phyloP scores from a whole-genome alignment of 1,140 invertebrate genomes.

The Leptestheria dahalacensis region DNA sequence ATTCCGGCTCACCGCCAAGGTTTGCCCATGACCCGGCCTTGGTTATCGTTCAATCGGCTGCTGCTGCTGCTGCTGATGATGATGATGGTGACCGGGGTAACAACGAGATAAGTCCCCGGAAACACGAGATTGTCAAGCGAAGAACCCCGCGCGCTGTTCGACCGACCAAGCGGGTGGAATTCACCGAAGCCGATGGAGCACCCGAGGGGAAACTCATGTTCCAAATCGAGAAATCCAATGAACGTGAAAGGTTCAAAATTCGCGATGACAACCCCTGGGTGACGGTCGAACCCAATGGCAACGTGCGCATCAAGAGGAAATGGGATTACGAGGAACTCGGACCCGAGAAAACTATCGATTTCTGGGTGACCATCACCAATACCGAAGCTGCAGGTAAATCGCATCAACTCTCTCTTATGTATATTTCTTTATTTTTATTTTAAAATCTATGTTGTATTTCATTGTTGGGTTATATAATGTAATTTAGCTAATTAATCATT shows the following conservation, averaged over 20 bases:
- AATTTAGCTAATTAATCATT: too few species aligned
- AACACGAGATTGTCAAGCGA: conserved; percentile 55
- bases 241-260: conserved; percentile 83
- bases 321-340: conserved; percentile 92
- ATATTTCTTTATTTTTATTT: background rate
- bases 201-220: conserved; percentile 74
- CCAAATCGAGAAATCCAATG: conserved; percentile 77
- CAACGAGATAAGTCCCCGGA: conserved; percentile 3
- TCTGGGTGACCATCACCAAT: conserved; percentile 88
- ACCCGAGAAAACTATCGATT: conserved; percentile 90
- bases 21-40: conserved; percentile 31
- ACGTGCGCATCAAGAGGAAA: conserved; percentile 83
- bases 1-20: conserved; percentile 34
- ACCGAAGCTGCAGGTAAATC: conserved; percentile 66
- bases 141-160: conserved; percentile 71
- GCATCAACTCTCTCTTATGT: too few species aligned
- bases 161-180: conserved; percentile 80
- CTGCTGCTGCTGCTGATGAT: conserved; percentile 20
- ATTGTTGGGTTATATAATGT: too few species aligned
- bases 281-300: conserved; percentile 75
- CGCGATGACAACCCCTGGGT: conserved; percentile 87
- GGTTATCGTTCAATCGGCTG: conserved; percentile 20
- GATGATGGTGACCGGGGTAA: conserved; percentile 12
- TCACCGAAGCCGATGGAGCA: conserved; percentile 77
- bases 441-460: too few species aligned